Conservation (phyloP, 2,888 invertebrate species). For the Neria commutata region DNA sequence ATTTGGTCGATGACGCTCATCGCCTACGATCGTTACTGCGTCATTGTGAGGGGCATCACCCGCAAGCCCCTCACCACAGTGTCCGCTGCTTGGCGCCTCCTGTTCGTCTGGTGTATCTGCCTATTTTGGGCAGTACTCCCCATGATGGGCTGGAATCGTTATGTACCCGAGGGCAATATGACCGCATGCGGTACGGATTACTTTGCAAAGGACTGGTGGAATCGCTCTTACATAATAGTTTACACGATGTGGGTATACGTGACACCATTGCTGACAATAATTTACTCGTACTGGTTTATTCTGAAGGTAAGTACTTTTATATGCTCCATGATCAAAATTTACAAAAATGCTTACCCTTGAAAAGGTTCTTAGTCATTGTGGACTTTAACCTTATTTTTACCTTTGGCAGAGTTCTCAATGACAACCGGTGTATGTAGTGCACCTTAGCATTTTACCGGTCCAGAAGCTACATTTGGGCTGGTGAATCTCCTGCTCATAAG, state of each 20-base stretch:
- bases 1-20: conserved; percentile 73
- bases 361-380: background rate
- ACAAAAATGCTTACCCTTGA: too few species aligned
- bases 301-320: conserved; percentile 61
- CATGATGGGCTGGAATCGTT: conserved; percentile 70
- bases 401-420: too few species aligned
- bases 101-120: conserved; percentile 66
- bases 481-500: too few species aligned
- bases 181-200: conserved; percentile 70
- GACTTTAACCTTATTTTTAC: background rate
- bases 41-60: conserved; percentile 70
- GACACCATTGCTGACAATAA: conserved; percentile 65
- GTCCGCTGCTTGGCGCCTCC: conserved; percentile 64
- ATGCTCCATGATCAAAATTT: background rate
- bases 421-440: too few species aligned
- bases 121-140: conserved; percentile 66
- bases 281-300: conserved; percentile 70
- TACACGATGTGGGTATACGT: conserved; percentile 64
- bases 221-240: conserved; percentile 65
- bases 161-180: conserved; percentile 73
- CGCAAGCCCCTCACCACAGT: conserved; percentile 66
- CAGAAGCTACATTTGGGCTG: too few species aligned
- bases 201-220: conserved; percentile 64
- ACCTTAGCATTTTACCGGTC: too few species aligned
- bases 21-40: conserved; percentile 71